Conservation (phyloP, 2,113 vertebrate genomes). For the Uria lomvia region DNA sequence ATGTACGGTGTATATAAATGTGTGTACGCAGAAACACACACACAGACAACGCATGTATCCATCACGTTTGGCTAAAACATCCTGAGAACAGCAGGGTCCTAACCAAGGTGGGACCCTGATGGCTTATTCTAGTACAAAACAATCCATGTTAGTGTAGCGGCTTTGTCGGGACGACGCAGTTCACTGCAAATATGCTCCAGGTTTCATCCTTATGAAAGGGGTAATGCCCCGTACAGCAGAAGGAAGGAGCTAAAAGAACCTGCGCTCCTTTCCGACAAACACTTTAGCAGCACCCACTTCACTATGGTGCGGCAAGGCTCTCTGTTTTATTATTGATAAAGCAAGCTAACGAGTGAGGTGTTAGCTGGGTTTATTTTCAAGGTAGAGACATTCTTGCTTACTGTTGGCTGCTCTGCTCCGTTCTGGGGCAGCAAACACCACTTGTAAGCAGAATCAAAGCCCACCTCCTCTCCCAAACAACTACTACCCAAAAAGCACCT, state of each 20-base stretch:
- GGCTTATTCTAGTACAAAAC: neutral
- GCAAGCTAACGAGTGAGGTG: neutral
- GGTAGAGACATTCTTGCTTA: neutral
- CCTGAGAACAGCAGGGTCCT: neutral
- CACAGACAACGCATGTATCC: fast-evolving
- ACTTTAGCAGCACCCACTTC: neutral
- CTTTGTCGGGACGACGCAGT: neutral
- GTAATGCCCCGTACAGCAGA: neutral
- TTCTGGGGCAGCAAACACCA: neutral
- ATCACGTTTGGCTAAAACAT: neutral
- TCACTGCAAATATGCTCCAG: neutral
- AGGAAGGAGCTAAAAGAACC: neutral
- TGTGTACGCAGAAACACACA: neutral
- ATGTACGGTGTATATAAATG: neutral
- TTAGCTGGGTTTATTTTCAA: slow-evolving; percentile 20
- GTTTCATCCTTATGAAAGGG: neutral
- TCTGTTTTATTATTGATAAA: slow-evolving; percentile 12
- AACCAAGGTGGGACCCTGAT: neutral
- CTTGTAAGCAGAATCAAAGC: neutral
- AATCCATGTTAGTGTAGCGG: neutral
- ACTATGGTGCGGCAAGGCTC: neutral
- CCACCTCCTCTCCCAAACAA: neutral
- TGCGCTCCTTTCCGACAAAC: neutral
- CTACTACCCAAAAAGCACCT: neutral
- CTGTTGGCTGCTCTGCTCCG: neutral